These are phyloP conservation scores for Troides oblongomaculatus DNA, from an alignment of 2,888 invertebrate species.

Conservation along the genomic window DNA sequence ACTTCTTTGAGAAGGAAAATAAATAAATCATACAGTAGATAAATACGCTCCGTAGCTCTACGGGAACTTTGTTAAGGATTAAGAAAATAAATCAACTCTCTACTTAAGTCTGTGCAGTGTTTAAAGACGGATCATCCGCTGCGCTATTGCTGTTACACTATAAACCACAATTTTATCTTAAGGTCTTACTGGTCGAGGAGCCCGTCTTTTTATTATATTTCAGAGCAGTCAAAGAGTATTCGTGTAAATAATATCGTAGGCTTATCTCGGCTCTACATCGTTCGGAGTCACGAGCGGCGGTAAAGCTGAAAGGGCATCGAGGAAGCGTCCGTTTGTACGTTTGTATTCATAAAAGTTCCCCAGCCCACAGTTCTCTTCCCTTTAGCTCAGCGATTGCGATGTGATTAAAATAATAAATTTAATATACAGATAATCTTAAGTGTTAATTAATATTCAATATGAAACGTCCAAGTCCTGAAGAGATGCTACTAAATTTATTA, in stretches of 20 bases:
- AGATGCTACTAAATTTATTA: neutral
- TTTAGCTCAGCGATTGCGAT: slow-evolving; percentile 35
- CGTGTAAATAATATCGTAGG: slow-evolving; percentile 60
- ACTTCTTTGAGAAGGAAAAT: slow-evolving; percentile 10
- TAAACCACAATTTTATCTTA: slow-evolving; percentile 39
- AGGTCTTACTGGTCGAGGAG: slow-evolving; percentile 38
- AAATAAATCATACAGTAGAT: slow-evolving; percentile 20
- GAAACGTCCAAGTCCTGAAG: neutral
- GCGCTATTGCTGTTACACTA: slow-evolving; percentile 24
- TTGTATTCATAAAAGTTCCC: slow-evolving; percentile 49
- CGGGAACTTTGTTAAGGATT: slow-evolving; percentile 19
- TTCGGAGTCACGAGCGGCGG: slow-evolving; percentile 67
- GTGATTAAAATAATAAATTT: slow-evolving; percentile 31
- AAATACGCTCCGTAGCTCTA: slow-evolving; percentile 14
- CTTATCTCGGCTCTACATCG: slow-evolving; percentile 66
- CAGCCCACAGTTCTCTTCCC: slow-evolving; percentile 43
- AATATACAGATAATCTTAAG: slow-evolving; percentile 4
- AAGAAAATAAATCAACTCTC: slow-evolving; percentile 23
- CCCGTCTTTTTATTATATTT: slow-evolving; percentile 40
- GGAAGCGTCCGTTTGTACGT: slow-evolving; percentile 54
- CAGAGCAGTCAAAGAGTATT: slow-evolving; percentile 40
- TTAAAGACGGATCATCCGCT: slow-evolving; percentile 24
- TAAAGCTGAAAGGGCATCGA: slow-evolving; percentile 54
- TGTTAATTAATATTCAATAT: slow-evolving; percentile 1
- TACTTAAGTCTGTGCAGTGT: slow-evolving; percentile 9